Evolutionary conservation across 2,888 invertebrate species (phyloP), one percentile per base, ranked within the genome.

Genomic region (Tenthredo distinguenda): DNA sequence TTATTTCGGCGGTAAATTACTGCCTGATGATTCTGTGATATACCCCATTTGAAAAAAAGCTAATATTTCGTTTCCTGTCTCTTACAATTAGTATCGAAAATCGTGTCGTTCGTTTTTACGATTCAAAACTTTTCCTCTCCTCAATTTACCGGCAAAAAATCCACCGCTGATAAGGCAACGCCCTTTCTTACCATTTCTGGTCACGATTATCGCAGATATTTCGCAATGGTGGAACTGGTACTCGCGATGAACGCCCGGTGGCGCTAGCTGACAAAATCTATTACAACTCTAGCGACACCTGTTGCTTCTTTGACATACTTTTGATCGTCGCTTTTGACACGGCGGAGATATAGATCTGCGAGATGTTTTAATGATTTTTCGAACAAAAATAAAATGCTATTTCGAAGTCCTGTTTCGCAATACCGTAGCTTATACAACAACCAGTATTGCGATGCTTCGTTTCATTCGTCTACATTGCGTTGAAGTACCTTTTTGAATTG

Each of bases 271-370:
- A 18, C 6, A 37, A 71, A 37, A 37, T 71, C 18, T 18, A 34
- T 37, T 15, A 15, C 26, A 71, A 71, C 71, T 7, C 18, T 37
- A 71, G 71, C n/a, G 34, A 71, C 71, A 71, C 71, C 71, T 71
- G 71, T 71, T 71, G 71, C 71, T 71, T 71, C 71, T 34, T 62
- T 62, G 10, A 10, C 26, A 62, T 62, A 55, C n/a, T 55, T 55
- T 12, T 10, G 10, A 71, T 37, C 15, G n/a, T 12, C 37, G 34
- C n/a, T 34, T 71, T 71, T 37, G 6, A 71, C 37, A 34, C 1
- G 18, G 62, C 21, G 34, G 15, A 7, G 31, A 37, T 71, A n/a
- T 71, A 31, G 31, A 65, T 65, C 12, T 31, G 65, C 15, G 9
- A 65, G 5, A 55, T 55, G 55, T 47, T 47, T 47, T 15, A 47